These are phyloP conservation scores for Atherinomorus stipes DNA, from an alignment of 2,113 vertebrate genomes.

Conservation along the genomic window DNA sequence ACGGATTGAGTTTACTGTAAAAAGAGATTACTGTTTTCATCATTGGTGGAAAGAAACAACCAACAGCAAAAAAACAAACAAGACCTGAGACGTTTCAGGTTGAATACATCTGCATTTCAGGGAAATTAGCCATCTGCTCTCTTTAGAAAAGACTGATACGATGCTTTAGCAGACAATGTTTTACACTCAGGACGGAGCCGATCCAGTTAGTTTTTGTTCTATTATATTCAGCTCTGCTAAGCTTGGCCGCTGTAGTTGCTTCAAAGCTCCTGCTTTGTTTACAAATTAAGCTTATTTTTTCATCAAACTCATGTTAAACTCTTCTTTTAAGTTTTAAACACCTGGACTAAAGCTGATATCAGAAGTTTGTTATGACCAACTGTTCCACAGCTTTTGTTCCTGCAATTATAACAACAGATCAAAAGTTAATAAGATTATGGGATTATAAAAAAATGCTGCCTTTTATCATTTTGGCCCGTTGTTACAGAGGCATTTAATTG, in stretches of 20 bases:
- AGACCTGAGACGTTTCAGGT: neutral
- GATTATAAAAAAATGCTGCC: neutral
- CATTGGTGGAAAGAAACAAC: too few relatives aligned
- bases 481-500: neutral
- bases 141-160: neutral
- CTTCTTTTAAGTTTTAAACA: neutral
- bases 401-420: constrained; percentile 8
- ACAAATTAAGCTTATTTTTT: neutral
- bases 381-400: neutral
- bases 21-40: too few relatives aligned
- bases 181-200: neutral
- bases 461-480: neutral
- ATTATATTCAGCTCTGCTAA: neutral
- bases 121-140: too few relatives aligned
- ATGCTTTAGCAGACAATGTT: neutral
- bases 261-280: too few relatives aligned
- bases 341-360: neutral
- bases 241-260: neutral
- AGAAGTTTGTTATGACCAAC: neutral
- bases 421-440: neutral
- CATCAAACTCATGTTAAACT: neutral
- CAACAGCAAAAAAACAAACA: too few relatives aligned
- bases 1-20: too few relatives aligned
- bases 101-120: neutral
- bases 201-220: neutral